A percentile compares a stretch with the other conserved stretches of the same genome.
These are phyloP conservation scores for Thinocorus orbignyianus DNA, from an alignment of 2,113 vertebrate genomes.

Conservation along the genomic window DNA sequence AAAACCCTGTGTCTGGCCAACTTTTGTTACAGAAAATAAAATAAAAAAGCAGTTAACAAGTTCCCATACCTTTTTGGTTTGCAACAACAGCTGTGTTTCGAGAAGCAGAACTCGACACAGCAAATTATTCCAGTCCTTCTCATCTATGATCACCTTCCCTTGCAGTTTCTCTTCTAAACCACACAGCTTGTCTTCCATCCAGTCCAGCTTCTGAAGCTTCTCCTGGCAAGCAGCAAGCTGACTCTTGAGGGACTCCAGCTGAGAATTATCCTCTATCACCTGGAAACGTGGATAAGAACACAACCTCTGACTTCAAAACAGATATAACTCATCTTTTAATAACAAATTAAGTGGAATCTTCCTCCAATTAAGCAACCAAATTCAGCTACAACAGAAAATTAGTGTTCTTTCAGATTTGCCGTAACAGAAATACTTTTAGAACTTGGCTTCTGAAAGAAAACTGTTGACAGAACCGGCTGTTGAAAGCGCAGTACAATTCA, in stretches of 20 bases:
- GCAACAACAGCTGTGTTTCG: conserved; percentile 85
- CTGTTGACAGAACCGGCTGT: not conserved
- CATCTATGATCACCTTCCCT: conserved; percentile 82
- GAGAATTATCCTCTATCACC: conserved; percentile 53
- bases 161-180: conserved; percentile 79
- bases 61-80: conserved; percentile 71
- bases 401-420: not conserved
- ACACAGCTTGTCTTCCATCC: conserved; percentile 75
- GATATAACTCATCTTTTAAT: not conserved
- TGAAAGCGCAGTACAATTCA: not conserved
- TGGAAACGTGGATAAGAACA: conserved; percentile 25
- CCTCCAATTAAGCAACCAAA: not conserved
- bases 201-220: conserved; percentile 71
- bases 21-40: not conserved
- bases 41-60: too few species aligned
- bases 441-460: not conserved
- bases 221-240: conserved; percentile 78
- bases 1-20: not conserved
- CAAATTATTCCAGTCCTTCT: conserved; percentile 86
- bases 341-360: not conserved
- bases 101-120: conserved; percentile 86
- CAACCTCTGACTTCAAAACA: not conserved
- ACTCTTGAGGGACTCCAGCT: conserved; percentile 74
- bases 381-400: not conserved
- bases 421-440: not conserved